These are phyloP conservation scores for Picus viridis DNA, from an alignment of 2,797 vertebrate genomes.

Conservation along the genomic window DNA sequence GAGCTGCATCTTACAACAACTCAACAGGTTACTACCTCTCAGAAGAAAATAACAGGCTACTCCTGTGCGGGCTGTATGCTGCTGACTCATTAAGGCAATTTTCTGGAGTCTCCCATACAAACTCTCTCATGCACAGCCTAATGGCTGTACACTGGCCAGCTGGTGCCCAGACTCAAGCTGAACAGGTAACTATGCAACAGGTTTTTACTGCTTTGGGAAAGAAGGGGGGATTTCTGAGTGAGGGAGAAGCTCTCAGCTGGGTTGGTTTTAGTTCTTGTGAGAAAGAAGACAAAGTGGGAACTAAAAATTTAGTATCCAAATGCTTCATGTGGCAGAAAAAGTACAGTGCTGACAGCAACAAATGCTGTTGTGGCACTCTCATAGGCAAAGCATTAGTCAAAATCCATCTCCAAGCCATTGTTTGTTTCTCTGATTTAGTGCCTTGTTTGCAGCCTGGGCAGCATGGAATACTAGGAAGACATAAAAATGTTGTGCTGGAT, in stretches of 20 bases:
- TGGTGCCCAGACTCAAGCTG: background rate
- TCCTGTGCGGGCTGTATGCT: background rate
- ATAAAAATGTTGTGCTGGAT: too few relatives aligned
- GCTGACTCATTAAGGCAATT: background rate
- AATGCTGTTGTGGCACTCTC: too few relatives aligned
- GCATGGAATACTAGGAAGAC: background rate
- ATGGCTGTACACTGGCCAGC: background rate
- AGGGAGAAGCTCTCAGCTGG: background rate
- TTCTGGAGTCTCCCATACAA: background rate
- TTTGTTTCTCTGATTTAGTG: background rate
- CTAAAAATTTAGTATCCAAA: background rate
- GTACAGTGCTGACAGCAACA: background rate
- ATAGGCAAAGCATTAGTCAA: accelerated
- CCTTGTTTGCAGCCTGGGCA: background rate
- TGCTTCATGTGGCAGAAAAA: background rate
- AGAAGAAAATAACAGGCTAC: background rate
- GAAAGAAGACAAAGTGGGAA: background rate
- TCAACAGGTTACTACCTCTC: background rate
- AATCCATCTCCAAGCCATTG: background rate
- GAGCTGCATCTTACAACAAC: background rate
- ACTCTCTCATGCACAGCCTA: background rate
- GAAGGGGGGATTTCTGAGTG: background rate
- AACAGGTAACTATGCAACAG: background rate
- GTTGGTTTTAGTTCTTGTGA: background rate
- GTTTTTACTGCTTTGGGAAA: background rate